Evolutionary conservation across 2,888 invertebrate genomes (phyloP), one percentile per base, ranked within the genome.

Genomic region (Portevinia maculata): DNA sequence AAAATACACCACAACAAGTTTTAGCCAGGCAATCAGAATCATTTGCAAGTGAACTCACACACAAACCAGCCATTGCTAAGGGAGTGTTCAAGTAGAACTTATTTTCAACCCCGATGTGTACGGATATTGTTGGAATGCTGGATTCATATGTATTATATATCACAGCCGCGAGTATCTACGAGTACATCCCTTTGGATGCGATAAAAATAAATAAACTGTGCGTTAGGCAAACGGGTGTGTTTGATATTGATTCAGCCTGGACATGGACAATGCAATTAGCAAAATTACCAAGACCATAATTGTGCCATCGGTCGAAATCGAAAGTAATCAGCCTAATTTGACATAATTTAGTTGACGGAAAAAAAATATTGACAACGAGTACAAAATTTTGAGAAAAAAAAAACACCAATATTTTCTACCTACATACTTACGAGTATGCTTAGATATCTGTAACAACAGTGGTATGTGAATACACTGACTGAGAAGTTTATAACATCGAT

Each of bases 1-100:
- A 32, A 70, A 70, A 60, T 60, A 70, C 52, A 70, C 70, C 32
- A 70, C 52, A 52, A 70, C 70, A 60, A 70, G 32, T 41, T 70
- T 52, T 8, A 15, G 59, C 50, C 60, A 60, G 70, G 70, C 28
- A 19, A 32, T 15, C 70, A 64, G 48, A 17, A 64, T 1, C n/a
- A 32, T 13, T 15, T 13, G 34, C 1, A 32, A 13, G 46, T 8
- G 6, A 32, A 46, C 19, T 13, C 24, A 5, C 13, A 13, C 5
- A 15, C n/a, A 13, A 5, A 13, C 0, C 1, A 11, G 41, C 15
- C 28, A 1, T 17, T 19, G 13, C 9, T 21, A 21, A 41, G 21
- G 41, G 44, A 13, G 41, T n/a, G 4, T n/a, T 3, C 7, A 13
- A 6, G 13, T 13, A 6, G 1, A 7, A 13, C 37, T 5, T 13